Base-by-base conservation (phyloP, 1,140 invertebrate genomes). In the Cydia splendana region DNA sequence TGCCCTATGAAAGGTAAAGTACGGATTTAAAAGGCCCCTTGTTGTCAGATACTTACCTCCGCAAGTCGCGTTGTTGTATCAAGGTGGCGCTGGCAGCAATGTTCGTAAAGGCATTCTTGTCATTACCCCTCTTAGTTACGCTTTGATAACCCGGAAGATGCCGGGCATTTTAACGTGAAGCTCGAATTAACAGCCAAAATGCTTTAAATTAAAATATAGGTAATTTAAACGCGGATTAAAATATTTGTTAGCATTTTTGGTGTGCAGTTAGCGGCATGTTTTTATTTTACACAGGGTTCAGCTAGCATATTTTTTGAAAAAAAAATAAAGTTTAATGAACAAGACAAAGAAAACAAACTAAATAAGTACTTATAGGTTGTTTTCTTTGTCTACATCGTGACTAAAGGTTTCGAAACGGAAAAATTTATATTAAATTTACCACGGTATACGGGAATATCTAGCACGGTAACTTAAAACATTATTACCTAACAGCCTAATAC, bases 31-130 rank as follows among this genome's bases (percentile, higher is more conserved):
- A 42, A 69, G 28, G 34, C 24, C 5, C 24, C 74, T 38, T 48
- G 18, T 10, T 20, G 57, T 6, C 80, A 85, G 82, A 78, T 87
- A 85, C 82, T 81, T 87, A 85, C 86, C 62, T 18, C 18, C 28
- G n/a, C 18, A 24, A 53, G 0, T 62, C 18, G 65, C 79, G 81
- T 85, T 82, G 82, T 82, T 82, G 78, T 79, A 76, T 81, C 84
- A 87, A 87, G 78, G 45, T 79, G 81, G 83, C 75, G 80, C 69
- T 84, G 85, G 78, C 65, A 88, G 87, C 86, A 86, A 91, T 90
- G 88, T 90, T 83, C 80, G 82, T 87, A 92, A 92, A 92, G 90
- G 90, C 82, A 92, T 92, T 91, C 90, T 81, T 38, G 75, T 38
- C 79, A 78, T 69, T 78, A 77, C 78, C 67, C 51, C 76, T 75